Conservation (phyloP, 2,888 invertebrate species). For the Chrysolina americana region DNA sequence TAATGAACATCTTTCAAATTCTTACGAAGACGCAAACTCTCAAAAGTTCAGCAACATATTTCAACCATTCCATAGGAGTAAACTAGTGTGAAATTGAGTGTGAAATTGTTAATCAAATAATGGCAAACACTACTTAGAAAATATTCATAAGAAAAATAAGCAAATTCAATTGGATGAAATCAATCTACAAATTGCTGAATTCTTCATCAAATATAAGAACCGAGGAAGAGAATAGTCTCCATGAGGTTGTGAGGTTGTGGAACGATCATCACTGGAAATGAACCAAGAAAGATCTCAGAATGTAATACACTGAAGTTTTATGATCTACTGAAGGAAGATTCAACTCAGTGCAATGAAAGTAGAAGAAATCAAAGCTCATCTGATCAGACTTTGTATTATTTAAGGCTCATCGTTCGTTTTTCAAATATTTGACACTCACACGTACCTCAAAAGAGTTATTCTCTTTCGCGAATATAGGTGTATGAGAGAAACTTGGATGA, state of each 20-base stretch:
- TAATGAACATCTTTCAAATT: too few species aligned
- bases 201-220: conserved; percentile 29
- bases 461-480: not conserved
- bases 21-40: too few species aligned
- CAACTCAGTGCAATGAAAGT: too few species aligned
- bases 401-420: too few species aligned
- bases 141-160: conserved; percentile 47
- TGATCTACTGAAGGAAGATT: too few species aligned
- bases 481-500: conserved; percentile 1
- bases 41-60: not conserved
- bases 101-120: conserved; percentile 42
- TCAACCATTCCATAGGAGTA: conserved; percentile 24
- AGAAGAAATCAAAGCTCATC: too few species aligned
- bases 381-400: too few species aligned
- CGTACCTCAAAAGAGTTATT: not conserved
- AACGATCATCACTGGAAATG: too few species aligned
- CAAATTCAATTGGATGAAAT: conserved; percentile 40
- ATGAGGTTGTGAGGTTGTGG: conserved; percentile 17
- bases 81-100: conserved; percentile 34
- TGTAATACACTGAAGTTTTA: too few species aligned
- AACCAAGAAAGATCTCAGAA: too few species aligned
- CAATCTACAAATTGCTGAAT: conserved; percentile 42
- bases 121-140: conserved; percentile 44
- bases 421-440: too few species aligned
- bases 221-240: not conserved